Percentiles rank a stretch among this genome's conserved stretches.
These are phyloP conservation scores for Lingula anatina DNA, from an alignment of 2,888 invertebrate species.

Conservation along the genomic window DNA sequence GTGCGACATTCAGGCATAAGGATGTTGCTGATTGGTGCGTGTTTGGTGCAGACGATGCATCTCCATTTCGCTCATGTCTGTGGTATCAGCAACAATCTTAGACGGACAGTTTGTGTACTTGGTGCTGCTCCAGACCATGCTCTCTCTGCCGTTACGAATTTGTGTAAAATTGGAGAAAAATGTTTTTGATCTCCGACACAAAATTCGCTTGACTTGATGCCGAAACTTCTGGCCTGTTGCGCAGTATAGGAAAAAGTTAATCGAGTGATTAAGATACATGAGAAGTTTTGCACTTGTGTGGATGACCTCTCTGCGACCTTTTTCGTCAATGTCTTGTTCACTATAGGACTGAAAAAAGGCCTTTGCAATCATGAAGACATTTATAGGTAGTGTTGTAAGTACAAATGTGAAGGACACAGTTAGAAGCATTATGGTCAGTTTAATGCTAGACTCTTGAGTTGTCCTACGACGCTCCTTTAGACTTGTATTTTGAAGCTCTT, in stretches of 20 bases:
- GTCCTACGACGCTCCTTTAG: background rate
- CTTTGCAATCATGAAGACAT: conserved; percentile 17
- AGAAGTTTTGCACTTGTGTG: conserved; percentile 35
- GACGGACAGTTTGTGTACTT: no score
- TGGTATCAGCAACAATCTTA: no score
- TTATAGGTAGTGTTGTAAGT: conserved; percentile 43
- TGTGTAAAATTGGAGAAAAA: no score
- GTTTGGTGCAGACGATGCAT: no score
- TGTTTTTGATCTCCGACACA: no score
- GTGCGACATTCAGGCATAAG: no score
- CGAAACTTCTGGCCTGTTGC: conserved; percentile 36
- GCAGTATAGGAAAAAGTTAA: conserved; percentile 42
- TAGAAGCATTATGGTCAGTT: conserved; percentile 32
- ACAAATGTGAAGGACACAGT: conserved; percentile 43
- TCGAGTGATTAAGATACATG: conserved; percentile 45
- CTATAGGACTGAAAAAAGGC: conserved; percentile 14
- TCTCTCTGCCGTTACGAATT: no score
- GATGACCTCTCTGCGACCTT: conserved; percentile 20
- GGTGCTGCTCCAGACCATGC: no score
- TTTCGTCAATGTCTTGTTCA: conserved; percentile 10
- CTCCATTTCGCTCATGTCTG: no score
- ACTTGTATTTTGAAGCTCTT: background rate
- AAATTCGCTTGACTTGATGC: conserved; percentile 21
- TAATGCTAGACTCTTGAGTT: conserved; percentile 14
- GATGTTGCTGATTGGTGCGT: no score